Conservation (phyloP, 2,888 invertebrate genomes). For the Archips crataeganus region DNA sequence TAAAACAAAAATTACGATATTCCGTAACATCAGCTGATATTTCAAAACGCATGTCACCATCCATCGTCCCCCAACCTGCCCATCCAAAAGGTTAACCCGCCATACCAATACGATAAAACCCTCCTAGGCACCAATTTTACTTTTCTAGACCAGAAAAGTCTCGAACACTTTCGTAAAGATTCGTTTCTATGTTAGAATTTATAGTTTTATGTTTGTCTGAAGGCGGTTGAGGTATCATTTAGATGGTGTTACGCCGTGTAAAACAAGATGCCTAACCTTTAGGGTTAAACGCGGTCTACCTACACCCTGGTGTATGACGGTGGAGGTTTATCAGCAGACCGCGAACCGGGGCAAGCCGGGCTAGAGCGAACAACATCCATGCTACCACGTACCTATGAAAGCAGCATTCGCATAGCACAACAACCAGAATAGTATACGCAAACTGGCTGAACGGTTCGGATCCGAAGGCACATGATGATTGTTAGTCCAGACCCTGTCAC, state of each 20-base stretch:
- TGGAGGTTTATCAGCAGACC: neutral
- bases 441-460: slow-evolving; percentile 25
- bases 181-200: neutral
- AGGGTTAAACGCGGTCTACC: neutral
- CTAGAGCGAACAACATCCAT: slow-evolving; percentile 22
- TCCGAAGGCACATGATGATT: slow-evolving; percentile 37
- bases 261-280: neutral
- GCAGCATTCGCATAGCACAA: slow-evolving; percentile 35
- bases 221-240: neutral
- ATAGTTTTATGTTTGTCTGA: neutral
- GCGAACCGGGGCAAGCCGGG: neutral
- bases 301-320: neutral
- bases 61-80: neutral
- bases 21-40: slow-evolving; percentile 1
- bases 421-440: slow-evolving; percentile 28
- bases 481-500: slow-evolving; percentile 23
- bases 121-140: neutral
- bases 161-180: neutral
- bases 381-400: slow-evolving; percentile 40
- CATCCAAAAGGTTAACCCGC: neutral
- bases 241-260: neutral
- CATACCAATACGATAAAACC: neutral
- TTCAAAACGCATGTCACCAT: neutral
- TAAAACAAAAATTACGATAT: neutral
- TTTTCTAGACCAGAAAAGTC: neutral